Evolutionary conservation across 2,797 vertebrate species (phyloP).

Genomic region (Sebastes oblongus): DNA sequence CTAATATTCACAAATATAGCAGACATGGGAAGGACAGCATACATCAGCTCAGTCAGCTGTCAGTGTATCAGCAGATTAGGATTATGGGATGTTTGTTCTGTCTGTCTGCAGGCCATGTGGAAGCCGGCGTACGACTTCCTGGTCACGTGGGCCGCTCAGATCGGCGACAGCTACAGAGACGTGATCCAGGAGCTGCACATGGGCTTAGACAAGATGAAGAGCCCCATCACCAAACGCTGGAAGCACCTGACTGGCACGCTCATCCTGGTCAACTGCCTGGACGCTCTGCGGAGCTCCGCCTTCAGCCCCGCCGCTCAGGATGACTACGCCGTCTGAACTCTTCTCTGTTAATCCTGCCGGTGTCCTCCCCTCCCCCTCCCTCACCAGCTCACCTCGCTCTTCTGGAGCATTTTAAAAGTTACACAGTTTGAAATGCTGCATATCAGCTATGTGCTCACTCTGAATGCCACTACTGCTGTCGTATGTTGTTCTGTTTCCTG

Average conservation of each 20-base stretch:
- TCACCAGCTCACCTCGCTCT: background rate
- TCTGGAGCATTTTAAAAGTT: background rate
- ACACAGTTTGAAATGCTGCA: constrained; percentile 1
- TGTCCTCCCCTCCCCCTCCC: too few relatives aligned
- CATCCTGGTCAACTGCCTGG: constrained; percentile 95
- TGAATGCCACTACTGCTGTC: constrained; percentile 27
- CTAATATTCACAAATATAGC: background rate
- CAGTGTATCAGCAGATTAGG: background rate
- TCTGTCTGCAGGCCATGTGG: constrained; percentile 91
- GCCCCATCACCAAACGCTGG: constrained; percentile 95
- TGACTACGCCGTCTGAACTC: constrained; percentile 88
- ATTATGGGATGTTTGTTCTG: background rate
- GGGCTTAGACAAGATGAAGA: constrained; percentile 96
- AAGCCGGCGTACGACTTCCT: constrained; percentile 97
- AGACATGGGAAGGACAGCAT: background rate
- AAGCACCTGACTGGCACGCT: constrained; percentile 95
- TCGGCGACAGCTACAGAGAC: constrained; percentile 96
- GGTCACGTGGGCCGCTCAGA: constrained; percentile 94
- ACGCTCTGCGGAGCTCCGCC: constrained; percentile 88
- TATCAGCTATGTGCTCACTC: background rate
- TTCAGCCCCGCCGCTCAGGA: constrained; percentile 88
- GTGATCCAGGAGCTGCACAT: constrained; percentile 96
- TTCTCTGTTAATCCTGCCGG: background rate
- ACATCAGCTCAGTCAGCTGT: background rate
- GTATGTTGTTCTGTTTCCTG: background rate